Evolutionary conservation across 2,797 vertebrate species (phyloP).

Genomic region (Oceanodroma leucorhoa): DNA sequence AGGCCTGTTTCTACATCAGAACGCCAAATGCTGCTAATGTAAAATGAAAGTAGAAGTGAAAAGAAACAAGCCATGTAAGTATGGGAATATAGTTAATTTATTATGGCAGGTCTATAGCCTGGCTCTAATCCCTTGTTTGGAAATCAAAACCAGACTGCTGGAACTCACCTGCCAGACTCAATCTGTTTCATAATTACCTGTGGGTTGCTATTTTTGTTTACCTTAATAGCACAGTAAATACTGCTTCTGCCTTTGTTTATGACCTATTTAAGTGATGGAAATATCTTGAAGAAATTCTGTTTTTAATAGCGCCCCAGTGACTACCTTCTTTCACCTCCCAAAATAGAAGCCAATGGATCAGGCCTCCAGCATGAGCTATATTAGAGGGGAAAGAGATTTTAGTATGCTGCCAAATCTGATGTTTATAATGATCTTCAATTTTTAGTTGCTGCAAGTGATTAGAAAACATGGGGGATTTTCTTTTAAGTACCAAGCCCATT

Average conservation of each 20-base stretch:
- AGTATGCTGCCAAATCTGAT: constrained; percentile 34
- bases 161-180: constrained; percentile 65
- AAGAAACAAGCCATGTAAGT: constrained; percentile 34
- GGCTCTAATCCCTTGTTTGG: constrained; percentile 35
- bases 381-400: constrained; percentile 27
- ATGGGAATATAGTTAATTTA: constrained; percentile 52
- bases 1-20: not conserved
- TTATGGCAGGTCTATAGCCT: constrained; percentile 39
- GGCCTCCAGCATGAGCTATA: constrained; percentile 16
- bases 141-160: constrained; percentile 71
- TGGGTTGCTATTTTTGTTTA: constrained; percentile 69
- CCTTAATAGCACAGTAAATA: constrained; percentile 54
- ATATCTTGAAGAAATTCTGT: constrained; percentile 34
- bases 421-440: constrained; percentile 49
- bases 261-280: constrained; percentile 25
- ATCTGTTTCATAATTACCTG: constrained; percentile 63
- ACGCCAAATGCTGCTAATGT: constrained; percentile 43
- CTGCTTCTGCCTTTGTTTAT: constrained; percentile 47
- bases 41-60: constrained; percentile 68
- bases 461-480: constrained; percentile 2
- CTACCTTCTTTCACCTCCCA: constrained; percentile 45
- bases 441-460: constrained; percentile 40
- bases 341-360: constrained; percentile 48
- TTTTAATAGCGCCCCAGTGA: constrained; percentile 15
- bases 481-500: not conserved